Base-by-base conservation (phyloP, 2,888 invertebrate species). In the Nesidiocoris tenuis region DNA sequence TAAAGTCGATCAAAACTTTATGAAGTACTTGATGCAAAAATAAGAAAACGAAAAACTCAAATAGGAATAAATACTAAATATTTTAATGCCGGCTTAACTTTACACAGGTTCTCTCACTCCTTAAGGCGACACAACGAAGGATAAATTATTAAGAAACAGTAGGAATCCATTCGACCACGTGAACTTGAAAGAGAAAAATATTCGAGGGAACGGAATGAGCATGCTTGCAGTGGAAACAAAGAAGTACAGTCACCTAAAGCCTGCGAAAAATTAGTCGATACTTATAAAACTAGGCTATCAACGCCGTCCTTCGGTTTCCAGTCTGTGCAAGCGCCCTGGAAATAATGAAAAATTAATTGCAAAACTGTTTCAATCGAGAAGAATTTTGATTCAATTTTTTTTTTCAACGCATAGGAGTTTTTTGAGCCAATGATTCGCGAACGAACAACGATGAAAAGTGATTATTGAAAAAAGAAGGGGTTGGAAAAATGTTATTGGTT, bases 101-200 rank as follows among this genome's bases (percentile, higher is more conserved):
- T 72, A 72, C 72, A 72, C 72, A 61, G 54, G 22, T 70, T 72
- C 72, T 72, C 72, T 72, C 72, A 72, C 63, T 72, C 72, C 22
- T 16, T 54, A 56, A 72, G 72, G 61, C 61, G 61, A 72, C 72
- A 25, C 39, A 39, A 39, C 39, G 39, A 72, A 72, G 17, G 25
- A 22, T 5, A 61, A 16, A 21, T 61, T 25, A 63, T 70, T 72
- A 63, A 61, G 72, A 72, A 72, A 61, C 56, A 61, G 61, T 72
- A 61, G 70, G 70, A 70, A 70, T 70, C 61, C 70, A 61, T 70
- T 67, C 67, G n/a, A n/a, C n/a, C n/a, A 39, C 12, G 12, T 39
- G 12, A 39, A 39, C 39, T 39, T 39, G 39, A 39, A 39, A 39
- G 39, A 12, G 39, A 39, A 7, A 12, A 7, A 39, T 39, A 39